Conservation (phyloP, 23 tunicate species). For the Halocynthia aurantium region DNA sequence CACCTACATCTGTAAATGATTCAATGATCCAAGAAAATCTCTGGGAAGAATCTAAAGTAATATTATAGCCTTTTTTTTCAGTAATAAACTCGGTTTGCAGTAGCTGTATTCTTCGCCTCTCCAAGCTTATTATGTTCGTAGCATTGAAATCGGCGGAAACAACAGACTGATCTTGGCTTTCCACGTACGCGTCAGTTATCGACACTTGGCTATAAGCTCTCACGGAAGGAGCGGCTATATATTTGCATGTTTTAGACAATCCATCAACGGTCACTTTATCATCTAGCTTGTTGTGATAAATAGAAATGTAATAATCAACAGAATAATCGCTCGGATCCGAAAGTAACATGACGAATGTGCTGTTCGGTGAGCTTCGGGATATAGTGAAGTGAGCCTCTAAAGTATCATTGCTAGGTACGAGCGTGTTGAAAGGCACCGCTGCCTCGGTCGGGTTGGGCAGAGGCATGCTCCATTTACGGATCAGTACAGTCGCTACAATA, state of each 20-base stretch:
- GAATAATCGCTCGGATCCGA: not conserved
- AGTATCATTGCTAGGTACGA: conserved; percentile 15
- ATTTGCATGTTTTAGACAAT: conserved; percentile 62
- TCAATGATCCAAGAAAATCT: conserved; percentile 57
- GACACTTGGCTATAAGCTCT: not conserved
- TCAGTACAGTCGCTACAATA: conserved; percentile 22
- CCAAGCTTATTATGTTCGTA: conserved; percentile 6
- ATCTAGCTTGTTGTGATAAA: conserved; percentile 28
- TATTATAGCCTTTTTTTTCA: conserved; percentile 12
- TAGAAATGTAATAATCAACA: conserved; percentile 50
- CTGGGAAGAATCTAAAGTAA: not conserved
- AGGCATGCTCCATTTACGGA: conserved; percentile 62
- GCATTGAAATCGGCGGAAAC: not conserved
- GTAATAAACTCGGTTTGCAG: conserved; percentile 40
- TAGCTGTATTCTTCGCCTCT: conserved; percentile 24
- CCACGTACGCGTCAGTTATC: not conserved
- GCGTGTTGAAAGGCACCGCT: conserved; percentile 23
- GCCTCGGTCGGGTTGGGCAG: conserved; percentile 55
- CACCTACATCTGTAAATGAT: conserved; percentile 75
- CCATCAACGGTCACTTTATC: conserved; percentile 46
- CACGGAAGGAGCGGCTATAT: conserved; percentile 33
- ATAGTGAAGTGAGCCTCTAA: conserved; percentile 8
- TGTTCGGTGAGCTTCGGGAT: conserved; percentile 8
- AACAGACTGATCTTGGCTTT: not conserved
- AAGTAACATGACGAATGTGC: conserved; percentile 7